A percentile compares a stretch with the other conserved stretches of the same genome.
These are phyloP conservation scores for Peromyscus melanophrys DNA, from an alignment of 2,797 vertebrate species.

Conservation along the genomic window DNA sequence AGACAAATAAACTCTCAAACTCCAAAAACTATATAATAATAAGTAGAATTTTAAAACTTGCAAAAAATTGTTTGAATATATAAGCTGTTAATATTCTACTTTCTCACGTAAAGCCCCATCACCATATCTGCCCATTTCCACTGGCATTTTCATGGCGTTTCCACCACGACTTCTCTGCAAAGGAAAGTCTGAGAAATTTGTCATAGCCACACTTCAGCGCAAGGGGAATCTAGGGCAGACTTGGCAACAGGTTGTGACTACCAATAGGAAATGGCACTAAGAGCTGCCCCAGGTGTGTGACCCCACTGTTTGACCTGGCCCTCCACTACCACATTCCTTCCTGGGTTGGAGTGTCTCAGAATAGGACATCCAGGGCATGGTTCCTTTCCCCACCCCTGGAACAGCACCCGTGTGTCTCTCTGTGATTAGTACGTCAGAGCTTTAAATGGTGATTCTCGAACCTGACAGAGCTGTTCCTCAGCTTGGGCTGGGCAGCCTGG, in stretches of 20 bases:
- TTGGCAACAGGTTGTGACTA: neutral
- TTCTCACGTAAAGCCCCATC: too few relatives aligned
- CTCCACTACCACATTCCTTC: neutral
- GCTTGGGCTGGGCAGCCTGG: too few relatives aligned
- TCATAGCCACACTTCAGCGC: neutral
- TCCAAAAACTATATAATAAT: neutral
- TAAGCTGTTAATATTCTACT: neutral
- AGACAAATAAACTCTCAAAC: neutral
- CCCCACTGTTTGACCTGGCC: fast-evolving
- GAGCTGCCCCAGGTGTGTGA: neutral
- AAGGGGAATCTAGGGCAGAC: neutral
- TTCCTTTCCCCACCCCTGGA: neutral
- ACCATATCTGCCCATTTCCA: neutral
- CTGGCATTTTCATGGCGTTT: fast-evolving
- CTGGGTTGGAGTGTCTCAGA: neutral
- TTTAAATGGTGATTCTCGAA: too few relatives aligned
- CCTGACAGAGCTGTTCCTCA: too few relatives aligned
- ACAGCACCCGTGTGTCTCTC: neutral
- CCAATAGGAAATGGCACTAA: neutral
- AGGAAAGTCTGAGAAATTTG: neutral
- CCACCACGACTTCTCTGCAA: fast-evolving
- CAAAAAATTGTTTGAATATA: neutral
- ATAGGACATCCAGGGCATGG: neutral
- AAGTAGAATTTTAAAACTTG: neutral
- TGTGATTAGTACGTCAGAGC: neutral